Conservation (phyloP, 2,888 invertebrate genomes). For the Chironomus riparius region DNA sequence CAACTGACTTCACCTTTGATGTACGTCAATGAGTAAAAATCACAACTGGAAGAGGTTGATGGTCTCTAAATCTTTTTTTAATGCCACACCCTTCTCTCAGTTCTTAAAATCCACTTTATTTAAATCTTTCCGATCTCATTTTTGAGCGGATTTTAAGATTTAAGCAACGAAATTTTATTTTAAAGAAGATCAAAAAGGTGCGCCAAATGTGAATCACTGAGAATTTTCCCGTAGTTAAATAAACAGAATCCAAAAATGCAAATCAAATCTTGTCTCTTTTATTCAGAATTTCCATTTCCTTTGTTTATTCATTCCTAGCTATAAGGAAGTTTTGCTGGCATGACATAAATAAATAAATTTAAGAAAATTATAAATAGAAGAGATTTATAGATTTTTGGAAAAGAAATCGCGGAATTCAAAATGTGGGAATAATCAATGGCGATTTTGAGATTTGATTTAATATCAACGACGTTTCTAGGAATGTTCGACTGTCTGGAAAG, state of each 20-base stretch:
- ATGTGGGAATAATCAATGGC: too few species aligned
- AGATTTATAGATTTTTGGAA: too few species aligned
- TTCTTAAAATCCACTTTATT: background rate
- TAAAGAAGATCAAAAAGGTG: background rate
- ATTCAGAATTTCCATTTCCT: too few species aligned
- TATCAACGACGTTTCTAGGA: too few species aligned
- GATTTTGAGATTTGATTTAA: too few species aligned
- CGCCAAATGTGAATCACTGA: background rate
- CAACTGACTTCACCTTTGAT: background rate
- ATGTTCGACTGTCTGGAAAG: too few species aligned
- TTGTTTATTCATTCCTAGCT: too few species aligned
- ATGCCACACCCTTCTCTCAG: background rate
- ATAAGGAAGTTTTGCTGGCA: too few species aligned
- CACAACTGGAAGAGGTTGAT: background rate
- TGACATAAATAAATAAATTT: too few species aligned
- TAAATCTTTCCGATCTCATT: background rate
- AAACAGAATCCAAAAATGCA: background rate
- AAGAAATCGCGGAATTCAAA: too few species aligned
- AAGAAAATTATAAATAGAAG: too few species aligned
- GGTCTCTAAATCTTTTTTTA: background rate
- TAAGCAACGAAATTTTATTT: too few species aligned
- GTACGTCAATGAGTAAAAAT: background rate
- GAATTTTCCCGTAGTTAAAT: slow-evolving; percentile 5
- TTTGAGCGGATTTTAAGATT: background rate
- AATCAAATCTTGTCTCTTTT: background rate